These are phyloP conservation scores for Holcopasites calliopsidis DNA, from an alignment of 1,140 invertebrate species.

Conservation along the genomic window DNA sequence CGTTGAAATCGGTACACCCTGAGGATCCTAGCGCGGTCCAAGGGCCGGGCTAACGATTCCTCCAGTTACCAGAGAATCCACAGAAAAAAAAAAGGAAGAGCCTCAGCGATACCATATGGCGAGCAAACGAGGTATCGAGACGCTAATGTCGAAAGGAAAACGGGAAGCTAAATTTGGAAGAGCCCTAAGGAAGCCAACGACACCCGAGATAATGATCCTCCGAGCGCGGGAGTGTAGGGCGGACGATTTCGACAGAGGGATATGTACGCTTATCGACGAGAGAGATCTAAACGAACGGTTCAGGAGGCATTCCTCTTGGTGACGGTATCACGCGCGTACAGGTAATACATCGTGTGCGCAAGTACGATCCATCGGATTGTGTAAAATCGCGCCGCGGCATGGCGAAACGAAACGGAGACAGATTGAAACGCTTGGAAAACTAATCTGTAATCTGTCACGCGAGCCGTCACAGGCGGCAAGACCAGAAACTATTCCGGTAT, in stretches of 20 bases:
- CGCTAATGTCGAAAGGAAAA: neutral
- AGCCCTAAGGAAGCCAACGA: neutral
- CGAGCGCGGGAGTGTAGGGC: no score
- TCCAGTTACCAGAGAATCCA: neutral
- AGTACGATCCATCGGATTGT: constrained; percentile 6
- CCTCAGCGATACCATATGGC: constrained; percentile 5
- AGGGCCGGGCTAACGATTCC: constrained; percentile 13
- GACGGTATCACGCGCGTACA: no score
- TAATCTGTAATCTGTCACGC: constrained; percentile 28
- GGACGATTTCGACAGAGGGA: no score
- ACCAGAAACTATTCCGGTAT: neutral
- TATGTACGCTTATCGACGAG: no score
- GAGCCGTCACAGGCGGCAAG: neutral
- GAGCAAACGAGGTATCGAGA: neutral
- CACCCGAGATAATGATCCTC: no score
- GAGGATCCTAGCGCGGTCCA: neutral
- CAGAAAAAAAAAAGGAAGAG: neutral
- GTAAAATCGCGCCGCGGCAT: constrained; percentile 31
- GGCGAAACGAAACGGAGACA: constrained; percentile 29
- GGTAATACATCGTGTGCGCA: neutral
- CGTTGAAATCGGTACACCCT: constrained; percentile 37
- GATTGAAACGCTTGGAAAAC: constrained; percentile 13
- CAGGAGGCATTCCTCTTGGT: no score
- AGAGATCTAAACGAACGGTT: neutral
- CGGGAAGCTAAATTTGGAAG: neutral